Percentiles rank a stretch among this genome's conserved stretches.
phyloP scores from a whole-genome alignment of 2,888 invertebrate genomes.

The Aquatica leii region DNA sequence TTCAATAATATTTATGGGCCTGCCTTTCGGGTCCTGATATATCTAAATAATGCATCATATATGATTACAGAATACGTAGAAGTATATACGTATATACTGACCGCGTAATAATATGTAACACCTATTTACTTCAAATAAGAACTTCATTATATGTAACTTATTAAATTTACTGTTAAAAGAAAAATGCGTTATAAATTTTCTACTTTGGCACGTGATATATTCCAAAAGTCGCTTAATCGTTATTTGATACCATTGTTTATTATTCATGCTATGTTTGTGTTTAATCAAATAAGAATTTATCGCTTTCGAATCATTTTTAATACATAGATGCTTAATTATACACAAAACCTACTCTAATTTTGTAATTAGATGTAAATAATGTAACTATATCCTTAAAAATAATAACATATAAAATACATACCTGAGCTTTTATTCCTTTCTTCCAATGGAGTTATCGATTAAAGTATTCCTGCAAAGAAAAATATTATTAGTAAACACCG shows the following conservation, averaged over 20 bases:
- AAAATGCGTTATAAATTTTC: no score
- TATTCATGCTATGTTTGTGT: no score
- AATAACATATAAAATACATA: no score
- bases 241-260: no score
- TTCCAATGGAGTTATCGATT: not conserved
- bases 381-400: no score
- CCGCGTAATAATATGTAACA: conserved; percentile 8
- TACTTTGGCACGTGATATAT: no score
- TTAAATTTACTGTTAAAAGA: not conserved
- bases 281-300: no score
- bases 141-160: not conserved
- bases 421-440: not conserved
- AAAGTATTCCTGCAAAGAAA: not conserved
- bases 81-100: conserved; percentile 22
- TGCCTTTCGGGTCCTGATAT: conserved; percentile 57
- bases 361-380: no score
- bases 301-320: no score
- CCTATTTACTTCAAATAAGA: not conserved
- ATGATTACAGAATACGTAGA: conserved; percentile 40
- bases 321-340: no score
- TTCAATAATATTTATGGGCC: conserved; percentile 59
- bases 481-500: not conserved
- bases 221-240: no score
- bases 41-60: conserved; percentile 51
- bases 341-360: no score